phyloP scores from a whole-genome alignment of 2,797 vertebrate genomes.

The Distichodus sexfasciatus region DNA sequence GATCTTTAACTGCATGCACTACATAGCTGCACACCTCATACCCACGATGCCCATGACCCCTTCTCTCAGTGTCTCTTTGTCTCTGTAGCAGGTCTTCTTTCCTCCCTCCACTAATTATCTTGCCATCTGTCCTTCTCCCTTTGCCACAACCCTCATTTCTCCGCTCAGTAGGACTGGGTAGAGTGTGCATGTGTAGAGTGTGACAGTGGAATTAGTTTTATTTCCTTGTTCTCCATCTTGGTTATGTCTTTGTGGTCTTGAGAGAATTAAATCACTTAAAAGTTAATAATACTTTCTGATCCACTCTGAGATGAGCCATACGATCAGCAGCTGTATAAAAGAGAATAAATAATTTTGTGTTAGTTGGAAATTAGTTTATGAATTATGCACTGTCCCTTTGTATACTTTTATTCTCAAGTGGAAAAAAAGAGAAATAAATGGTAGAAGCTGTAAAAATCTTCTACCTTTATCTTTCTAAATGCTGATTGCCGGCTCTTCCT shows the following conservation, averaged over 20 bases:
- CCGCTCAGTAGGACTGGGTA: constrained; percentile 73
- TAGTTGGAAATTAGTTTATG: no score
- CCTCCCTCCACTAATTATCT: constrained; percentile 68
- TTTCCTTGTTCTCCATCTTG: constrained; percentile 54
- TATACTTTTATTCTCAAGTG: no score
- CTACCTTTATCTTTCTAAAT: no score
- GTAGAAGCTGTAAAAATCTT: no score
- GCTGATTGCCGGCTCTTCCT: not conserved
- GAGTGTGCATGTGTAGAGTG: constrained; percentile 62
- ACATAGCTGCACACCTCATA: constrained; percentile 41
- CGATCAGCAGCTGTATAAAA: not conserved
- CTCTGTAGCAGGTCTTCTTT: constrained; percentile 50
- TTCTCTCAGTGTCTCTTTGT: constrained; percentile 34
- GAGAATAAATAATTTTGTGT: no score
- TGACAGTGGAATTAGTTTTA: constrained; percentile 74
- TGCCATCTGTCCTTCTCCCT: constrained; percentile 72
- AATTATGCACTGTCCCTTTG: no score
- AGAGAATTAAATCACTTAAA: not conserved
- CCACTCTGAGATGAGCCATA: not conserved
- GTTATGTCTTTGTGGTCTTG: not conserved
- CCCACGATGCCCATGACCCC: constrained; percentile 43
- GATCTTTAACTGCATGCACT: constrained; percentile 15
- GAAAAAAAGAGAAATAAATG: no score
- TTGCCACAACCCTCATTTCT: constrained; percentile 72
- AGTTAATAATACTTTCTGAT: not conserved